Evolutionary conservation across 2,888 invertebrate genomes (phyloP).

Genomic region (Mythimna lalbum): DNA sequence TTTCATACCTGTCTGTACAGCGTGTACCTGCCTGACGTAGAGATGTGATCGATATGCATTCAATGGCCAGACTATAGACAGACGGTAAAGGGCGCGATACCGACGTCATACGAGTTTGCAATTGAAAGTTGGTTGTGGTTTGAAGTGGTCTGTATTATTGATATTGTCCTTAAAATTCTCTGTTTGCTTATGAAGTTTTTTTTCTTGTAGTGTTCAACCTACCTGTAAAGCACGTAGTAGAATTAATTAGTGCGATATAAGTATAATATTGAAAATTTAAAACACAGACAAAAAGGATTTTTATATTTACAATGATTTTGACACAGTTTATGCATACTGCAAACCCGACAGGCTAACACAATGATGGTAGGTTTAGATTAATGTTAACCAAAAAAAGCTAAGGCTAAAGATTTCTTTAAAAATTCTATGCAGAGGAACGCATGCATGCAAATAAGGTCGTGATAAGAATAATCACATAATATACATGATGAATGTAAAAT

Average conservation of each 20-base stretch:
- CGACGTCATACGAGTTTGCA: constrained; percentile 52
- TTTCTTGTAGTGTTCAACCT: too few relatives aligned
- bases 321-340: too few relatives aligned
- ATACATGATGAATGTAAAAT: constrained; percentile 58
- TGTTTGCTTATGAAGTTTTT: too few relatives aligned
- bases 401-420: constrained; percentile 42
- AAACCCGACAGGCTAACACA: too few relatives aligned
- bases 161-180: too few relatives aligned
- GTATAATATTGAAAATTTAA: too few relatives aligned
- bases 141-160: neutral
- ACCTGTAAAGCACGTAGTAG: too few relatives aligned
- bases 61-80: constrained; percentile 67
- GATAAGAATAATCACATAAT: constrained; percentile 61
- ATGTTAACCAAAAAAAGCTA: constrained; percentile 38
- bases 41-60: constrained; percentile 72
- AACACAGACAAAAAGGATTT: too few relatives aligned
- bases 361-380: constrained; percentile 8
- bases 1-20: constrained; percentile 66
- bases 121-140: constrained; percentile 27
- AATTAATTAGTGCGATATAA: too few relatives aligned
- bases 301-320: too few relatives aligned
- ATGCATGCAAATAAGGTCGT: constrained; percentile 62
- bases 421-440: constrained; percentile 45
- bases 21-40: constrained; percentile 71
- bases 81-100: constrained; percentile 58